phyloP scores from a whole-genome alignment of 2,888 invertebrate species.

The Caenorhabditis sp. region DNA sequence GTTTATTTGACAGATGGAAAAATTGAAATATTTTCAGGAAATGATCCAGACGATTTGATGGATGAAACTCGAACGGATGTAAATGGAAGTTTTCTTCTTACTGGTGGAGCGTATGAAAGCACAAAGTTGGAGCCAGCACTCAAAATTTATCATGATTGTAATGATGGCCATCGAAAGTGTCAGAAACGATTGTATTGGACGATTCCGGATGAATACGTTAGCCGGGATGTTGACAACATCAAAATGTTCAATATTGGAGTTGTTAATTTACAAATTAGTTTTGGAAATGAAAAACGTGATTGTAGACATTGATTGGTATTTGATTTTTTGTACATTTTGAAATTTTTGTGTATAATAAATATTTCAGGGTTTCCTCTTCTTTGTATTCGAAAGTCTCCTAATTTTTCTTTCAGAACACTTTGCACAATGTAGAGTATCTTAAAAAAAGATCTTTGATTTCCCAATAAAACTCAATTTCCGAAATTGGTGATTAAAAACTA shows the following conservation, averaged over 20 bases:
- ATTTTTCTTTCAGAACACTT: too few species aligned
- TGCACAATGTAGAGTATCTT: too few species aligned
- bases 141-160: conserved; percentile 50
- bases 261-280: conserved; percentile 31
- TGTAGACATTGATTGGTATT: conserved; percentile 21
- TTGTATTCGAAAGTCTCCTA: too few species aligned
- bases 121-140: conserved; percentile 32
- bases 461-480: too few species aligned
- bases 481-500: too few species aligned
- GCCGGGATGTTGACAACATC: conserved; percentile 15
- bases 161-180: conserved; percentile 35
- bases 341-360: too few species aligned
- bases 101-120: conserved; percentile 35
- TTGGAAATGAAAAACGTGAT: conserved; percentile 40
- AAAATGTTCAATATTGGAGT: conserved; percentile 27
- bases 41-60: conserved; percentile 35
- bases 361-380: too few species aligned
- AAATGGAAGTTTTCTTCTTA: conserved; percentile 36
- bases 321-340: background rate
- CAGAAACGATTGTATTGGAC: conserved; percentile 32
- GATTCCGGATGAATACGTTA: conserved; percentile 26
- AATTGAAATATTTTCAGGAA: conserved; percentile 14
- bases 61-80: conserved; percentile 39
- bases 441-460: too few species aligned
- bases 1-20: too few species aligned